Base-by-base conservation (phyloP, 2,797 vertebrate genomes). In the Choloepus didactylus region DNA sequence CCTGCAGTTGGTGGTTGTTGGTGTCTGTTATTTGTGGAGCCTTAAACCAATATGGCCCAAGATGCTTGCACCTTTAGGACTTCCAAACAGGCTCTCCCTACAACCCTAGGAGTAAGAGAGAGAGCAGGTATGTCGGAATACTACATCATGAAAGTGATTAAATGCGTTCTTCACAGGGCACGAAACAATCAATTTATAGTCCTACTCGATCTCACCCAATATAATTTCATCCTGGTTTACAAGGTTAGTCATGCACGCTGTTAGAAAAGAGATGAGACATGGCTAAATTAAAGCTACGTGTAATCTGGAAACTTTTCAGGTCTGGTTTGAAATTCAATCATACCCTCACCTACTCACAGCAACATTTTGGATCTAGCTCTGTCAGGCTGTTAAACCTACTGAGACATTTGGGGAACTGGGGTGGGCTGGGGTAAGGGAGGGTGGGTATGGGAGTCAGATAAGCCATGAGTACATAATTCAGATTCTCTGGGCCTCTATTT, bases 171-270 rank as follows among this genome's bases (percentile, higher is more conserved):
- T 4, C 46, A 66, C 25, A 4, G 19, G 11, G 10, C 10, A 76
- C 54, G 82, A 76, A 92, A 1, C 2, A 70, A 54, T 81, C 56
- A 46, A 83, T 76, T 91, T 81, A 67, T 14, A 92, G 73, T 18
- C 38, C 38, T 41, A 10, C 31, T 81, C 77, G 16, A 56, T 86
- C 67, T 96, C 25, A 92, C 38, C 8, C 18, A 51, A 9, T n/a
- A 75, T 80, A 59, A 81, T 93, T 95, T 96, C 16, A 67, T 87
- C 76, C 66, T 54, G 70, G 46, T 75, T 87, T 96, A 80, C 19
- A 91, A 49, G 27, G 27, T 92, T 92, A 76, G 35, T 94, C 49
- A 89, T 62, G 18, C 49, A 62, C 9, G 59, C 23, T 82, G 12
- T 91, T 70, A n/a, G 67, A 92, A 87, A 18, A 14, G 10, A 87